A percentile compares a stretch with the other conserved stretches of the same genome.
These are phyloP conservation scores for Hyaena hyaena DNA, from an alignment of 2,113 vertebrate species.

Conservation along the genomic window DNA sequence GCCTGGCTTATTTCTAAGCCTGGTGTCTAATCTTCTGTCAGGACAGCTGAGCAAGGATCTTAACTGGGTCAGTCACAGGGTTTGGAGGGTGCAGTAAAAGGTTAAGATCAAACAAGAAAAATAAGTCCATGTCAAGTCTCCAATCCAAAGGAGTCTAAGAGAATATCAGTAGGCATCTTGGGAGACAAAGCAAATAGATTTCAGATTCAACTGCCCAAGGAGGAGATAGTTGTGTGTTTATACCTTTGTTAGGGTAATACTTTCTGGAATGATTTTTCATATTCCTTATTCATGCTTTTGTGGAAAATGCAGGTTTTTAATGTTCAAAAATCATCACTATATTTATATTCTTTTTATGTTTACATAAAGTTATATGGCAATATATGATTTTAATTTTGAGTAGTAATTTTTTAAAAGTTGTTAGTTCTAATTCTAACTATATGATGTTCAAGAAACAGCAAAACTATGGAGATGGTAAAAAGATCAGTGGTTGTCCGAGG, in stretches of 20 bases:
- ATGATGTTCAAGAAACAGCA: background rate
- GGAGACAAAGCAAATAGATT: background rate
- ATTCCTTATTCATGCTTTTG: background rate
- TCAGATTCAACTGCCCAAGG: background rate
- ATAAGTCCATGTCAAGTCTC: background rate
- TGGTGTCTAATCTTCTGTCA: background rate
- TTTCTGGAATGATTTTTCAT: background rate
- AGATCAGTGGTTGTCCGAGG: background rate
- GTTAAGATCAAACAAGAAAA: slow-evolving; percentile 24
- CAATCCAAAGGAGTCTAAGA: background rate
- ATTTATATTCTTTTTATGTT: slow-evolving; percentile 19
- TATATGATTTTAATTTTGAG: slow-evolving; percentile 30
- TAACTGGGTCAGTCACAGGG: background rate
- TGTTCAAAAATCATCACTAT: background rate
- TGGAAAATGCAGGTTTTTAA: background rate
- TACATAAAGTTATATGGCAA: background rate
- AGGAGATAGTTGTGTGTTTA: background rate
- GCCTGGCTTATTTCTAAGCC: background rate
- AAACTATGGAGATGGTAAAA: background rate
- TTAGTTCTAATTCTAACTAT: background rate
- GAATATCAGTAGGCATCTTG: background rate
- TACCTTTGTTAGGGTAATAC: background rate
- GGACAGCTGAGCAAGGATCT: background rate
- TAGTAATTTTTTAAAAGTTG: background rate
- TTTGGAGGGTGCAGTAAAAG: background rate